These are phyloP conservation scores for Myoxocephalus aenaeus DNA, from an alignment of 2,797 vertebrate genomes.

Conservation along the genomic window DNA sequence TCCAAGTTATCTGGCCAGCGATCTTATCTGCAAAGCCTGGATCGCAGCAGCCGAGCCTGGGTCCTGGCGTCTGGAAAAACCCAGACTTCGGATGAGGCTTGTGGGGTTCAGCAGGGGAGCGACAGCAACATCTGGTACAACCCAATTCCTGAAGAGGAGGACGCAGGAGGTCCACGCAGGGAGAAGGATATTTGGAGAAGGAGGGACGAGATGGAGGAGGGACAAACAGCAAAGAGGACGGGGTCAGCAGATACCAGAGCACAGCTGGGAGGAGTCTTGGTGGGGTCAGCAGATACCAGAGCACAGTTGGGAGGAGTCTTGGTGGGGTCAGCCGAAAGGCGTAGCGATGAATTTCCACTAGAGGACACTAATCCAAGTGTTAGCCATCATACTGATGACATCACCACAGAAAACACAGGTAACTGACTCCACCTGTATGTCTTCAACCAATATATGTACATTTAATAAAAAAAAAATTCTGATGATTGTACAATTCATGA, in stretches of 20 bases:
- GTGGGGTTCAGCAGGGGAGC: slow-evolving; percentile 46
- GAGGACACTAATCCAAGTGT: slow-evolving; percentile 35
- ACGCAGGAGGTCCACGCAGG: slow-evolving; percentile 20
- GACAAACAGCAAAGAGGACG: background rate
- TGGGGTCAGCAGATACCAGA: slow-evolving; percentile 1
- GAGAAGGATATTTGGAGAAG: slow-evolving; percentile 64
- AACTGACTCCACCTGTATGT: background rate
- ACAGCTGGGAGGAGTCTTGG: background rate
- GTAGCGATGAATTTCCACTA: background rate
- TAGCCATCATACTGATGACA: slow-evolving; percentile 51
- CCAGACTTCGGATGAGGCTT: slow-evolving; percentile 74
- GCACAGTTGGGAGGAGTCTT: background rate
- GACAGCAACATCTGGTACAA: slow-evolving; percentile 92
- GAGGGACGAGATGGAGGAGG: slow-evolving; percentile 30
- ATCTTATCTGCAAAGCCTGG: slow-evolving; percentile 89
- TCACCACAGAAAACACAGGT: slow-evolving; percentile 68
- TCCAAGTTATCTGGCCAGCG: slow-evolving; percentile 80
- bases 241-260: background rate
- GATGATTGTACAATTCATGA: background rate
- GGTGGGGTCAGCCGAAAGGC: background rate
- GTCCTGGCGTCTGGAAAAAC: slow-evolving; percentile 86
- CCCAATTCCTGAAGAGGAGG: slow-evolving; percentile 92
- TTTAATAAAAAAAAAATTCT: too few relatives aligned
- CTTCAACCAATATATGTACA: background rate
- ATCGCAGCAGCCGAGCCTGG: slow-evolving; percentile 91